A percentile compares a stretch with the other conserved stretches of the same genome.
phyloP scores from a whole-genome alignment of 1,140 invertebrate genomes.

The Megalonaias nervosa region DNA sequence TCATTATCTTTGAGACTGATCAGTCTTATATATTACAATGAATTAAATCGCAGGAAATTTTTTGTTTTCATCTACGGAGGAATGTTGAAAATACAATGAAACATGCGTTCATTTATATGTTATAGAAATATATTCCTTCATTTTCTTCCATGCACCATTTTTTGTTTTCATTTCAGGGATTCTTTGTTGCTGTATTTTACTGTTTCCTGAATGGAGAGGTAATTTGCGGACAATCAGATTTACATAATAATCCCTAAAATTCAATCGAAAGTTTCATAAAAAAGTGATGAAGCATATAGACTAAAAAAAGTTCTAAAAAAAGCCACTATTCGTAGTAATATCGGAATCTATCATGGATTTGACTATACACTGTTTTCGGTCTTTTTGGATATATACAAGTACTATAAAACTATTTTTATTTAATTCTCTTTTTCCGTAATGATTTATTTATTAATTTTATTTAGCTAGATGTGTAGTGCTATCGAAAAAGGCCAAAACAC shows the following conservation, averaged over 20 bases:
- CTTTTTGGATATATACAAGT: too few species aligned
- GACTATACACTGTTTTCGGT: neutral
- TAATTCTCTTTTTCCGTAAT: too few species aligned
- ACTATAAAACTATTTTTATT: too few species aligned
- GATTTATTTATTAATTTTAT: too few species aligned
- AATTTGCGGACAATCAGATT: neutral
- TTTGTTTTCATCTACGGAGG: neutral
- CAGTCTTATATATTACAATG: neutral
- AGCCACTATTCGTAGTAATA: neutral
- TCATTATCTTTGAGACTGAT: too few species aligned
- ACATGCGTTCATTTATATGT: neutral
- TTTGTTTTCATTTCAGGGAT: conserved; percentile 69
- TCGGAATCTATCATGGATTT: neutral
- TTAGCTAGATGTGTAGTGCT: too few species aligned
- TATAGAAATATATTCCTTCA: neutral
- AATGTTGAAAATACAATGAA: neutral
- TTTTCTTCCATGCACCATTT: neutral
- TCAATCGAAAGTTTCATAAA: too few species aligned
- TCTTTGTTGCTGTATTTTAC: conserved; percentile 74
- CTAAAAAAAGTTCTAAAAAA: too few species aligned
- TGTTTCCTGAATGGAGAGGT: conserved; percentile 75
- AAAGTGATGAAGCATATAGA: too few species aligned
- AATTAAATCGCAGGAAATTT: neutral
- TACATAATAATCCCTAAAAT: too few species aligned
- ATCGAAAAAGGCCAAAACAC: too few species aligned